Evolutionary conservation across 2,888 invertebrate genomes (phyloP).

Genomic region (Sthenelais limicola): DNA sequence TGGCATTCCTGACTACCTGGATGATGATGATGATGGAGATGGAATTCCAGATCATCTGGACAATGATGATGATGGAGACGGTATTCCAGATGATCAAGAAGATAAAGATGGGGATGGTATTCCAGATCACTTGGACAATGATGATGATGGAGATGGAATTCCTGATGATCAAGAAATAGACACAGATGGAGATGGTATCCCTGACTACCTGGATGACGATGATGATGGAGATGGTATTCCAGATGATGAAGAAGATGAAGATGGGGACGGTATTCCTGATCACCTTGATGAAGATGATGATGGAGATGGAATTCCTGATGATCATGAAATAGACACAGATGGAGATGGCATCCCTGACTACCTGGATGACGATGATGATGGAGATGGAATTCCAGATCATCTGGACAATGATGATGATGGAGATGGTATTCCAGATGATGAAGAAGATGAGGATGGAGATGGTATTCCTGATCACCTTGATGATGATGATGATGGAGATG

Average conservation of each 20-base stretch:
- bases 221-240: constrained; percentile 53
- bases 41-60: constrained; percentile 59
- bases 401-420: constrained; percentile 54
- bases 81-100: constrained; percentile 57
- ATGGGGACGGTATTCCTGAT: constrained; percentile 64
- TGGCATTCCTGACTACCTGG: constrained; percentile 55
- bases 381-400: constrained; percentile 62
- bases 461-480: constrained; percentile 62
- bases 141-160: constrained; percentile 53
- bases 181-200: constrained; percentile 53
- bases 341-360: constrained; percentile 62
- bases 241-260: constrained; percentile 52
- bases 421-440: constrained; percentile 49
- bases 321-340: constrained; percentile 51
- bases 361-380: constrained; percentile 59
- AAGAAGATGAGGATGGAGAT: constrained; percentile 61
- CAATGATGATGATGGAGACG: constrained; percentile 60
- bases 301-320: constrained; percentile 51
- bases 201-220: constrained; percentile 50
- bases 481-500: constrained; percentile 58
- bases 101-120: constrained; percentile 61
- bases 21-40: constrained; percentile 49
- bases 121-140: constrained; percentile 52
- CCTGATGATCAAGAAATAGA: constrained; percentile 46
- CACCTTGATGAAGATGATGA: constrained; percentile 56